These are phyloP conservation scores for Euthynnus affinis DNA, from an alignment of 2,797 vertebrate genomes.

Conservation along the genomic window DNA sequence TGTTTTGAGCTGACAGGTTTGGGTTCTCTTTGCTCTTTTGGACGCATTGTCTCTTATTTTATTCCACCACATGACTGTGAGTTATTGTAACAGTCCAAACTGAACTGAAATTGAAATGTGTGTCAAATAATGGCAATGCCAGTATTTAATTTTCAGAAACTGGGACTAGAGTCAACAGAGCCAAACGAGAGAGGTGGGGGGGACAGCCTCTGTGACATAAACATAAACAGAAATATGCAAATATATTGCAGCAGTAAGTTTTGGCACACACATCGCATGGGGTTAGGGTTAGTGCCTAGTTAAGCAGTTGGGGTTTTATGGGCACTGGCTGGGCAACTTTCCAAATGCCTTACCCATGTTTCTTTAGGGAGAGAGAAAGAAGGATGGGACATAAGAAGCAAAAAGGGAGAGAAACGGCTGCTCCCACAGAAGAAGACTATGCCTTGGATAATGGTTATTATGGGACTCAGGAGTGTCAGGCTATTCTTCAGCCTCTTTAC, in stretches of 20 bases:
- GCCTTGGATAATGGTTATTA: constrained; percentile 56
- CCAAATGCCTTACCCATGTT: constrained; percentile 56
- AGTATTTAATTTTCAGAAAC: constrained; percentile 43
- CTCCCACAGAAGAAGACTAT: constrained; percentile 49
- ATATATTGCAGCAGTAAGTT: constrained; percentile 51
- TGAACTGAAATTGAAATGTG: constrained; percentile 34
- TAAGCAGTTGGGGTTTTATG: constrained; percentile 72
- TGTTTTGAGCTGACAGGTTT: not conserved
- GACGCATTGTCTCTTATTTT: not conserved
- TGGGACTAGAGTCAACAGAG: constrained; percentile 40
- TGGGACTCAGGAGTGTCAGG: constrained; percentile 58
- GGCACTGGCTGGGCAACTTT: constrained; percentile 62
- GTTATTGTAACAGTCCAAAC: not conserved
- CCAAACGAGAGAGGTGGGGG: not conserved
- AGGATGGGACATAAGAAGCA: constrained; percentile 13
- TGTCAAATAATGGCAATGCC: constrained; percentile 16
- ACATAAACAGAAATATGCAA: constrained; percentile 49
- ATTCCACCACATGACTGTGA: not conserved
- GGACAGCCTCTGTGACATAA: constrained; percentile 22
- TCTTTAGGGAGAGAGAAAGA: constrained; percentile 14
- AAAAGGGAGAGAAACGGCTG: constrained; percentile 32
- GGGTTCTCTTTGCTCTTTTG: not conserved
- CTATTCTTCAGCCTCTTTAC: constrained; percentile 68
- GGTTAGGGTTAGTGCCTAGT: constrained; percentile 66
- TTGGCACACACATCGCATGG: constrained; percentile 58